Evolutionary conservation across 1,140 invertebrate species (phyloP).

Genomic region (Elymnias hypermnestra): DNA sequence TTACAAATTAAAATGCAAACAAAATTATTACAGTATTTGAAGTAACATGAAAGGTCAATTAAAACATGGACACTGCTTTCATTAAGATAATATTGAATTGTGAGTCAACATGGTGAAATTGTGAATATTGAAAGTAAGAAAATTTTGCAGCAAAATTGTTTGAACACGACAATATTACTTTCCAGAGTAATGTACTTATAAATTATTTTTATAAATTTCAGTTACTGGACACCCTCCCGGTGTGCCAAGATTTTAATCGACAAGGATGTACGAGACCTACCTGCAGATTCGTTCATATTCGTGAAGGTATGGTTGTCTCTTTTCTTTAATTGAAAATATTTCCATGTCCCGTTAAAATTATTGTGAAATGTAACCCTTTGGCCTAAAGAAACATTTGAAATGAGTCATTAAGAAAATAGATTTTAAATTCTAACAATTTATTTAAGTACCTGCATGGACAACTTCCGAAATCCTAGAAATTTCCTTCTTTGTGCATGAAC

Average conservation of each 20-base stretch:
- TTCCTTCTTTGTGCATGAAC: slow-evolving; percentile 17
- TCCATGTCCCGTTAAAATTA: not conserved
- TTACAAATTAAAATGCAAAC: no score
- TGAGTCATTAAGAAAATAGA: not conserved
- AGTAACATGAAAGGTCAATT: no score
- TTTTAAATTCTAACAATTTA: slow-evolving; percentile 8
- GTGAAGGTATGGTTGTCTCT: slow-evolving; percentile 85
- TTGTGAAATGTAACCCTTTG: not conserved
- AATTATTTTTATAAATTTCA: slow-evolving; percentile 80
- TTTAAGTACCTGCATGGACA: slow-evolving; percentile 13
- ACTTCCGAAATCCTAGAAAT: slow-evolving; percentile 12
- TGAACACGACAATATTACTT: slow-evolving; percentile 23
- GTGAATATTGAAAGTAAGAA: no score
- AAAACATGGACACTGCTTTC: no score
- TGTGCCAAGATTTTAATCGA: slow-evolving; percentile 99
- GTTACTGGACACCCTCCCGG: slow-evolving; percentile 99
- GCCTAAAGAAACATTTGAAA: no score
- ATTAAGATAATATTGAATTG: no score
- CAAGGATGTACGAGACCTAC: slow-evolving; percentile 94
- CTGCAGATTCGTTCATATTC: slow-evolving; percentile 97
- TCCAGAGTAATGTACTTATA: slow-evolving; percentile 35
- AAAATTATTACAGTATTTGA: no score
- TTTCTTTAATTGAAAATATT: not conserved
- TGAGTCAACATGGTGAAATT: no score
- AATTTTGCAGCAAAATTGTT: slow-evolving; percentile 25